Evolutionary conservation across 1,140 invertebrate genomes (phyloP), one percentile per base, ranked within the genome.

Genomic region (Danaus melanippus): DNA sequence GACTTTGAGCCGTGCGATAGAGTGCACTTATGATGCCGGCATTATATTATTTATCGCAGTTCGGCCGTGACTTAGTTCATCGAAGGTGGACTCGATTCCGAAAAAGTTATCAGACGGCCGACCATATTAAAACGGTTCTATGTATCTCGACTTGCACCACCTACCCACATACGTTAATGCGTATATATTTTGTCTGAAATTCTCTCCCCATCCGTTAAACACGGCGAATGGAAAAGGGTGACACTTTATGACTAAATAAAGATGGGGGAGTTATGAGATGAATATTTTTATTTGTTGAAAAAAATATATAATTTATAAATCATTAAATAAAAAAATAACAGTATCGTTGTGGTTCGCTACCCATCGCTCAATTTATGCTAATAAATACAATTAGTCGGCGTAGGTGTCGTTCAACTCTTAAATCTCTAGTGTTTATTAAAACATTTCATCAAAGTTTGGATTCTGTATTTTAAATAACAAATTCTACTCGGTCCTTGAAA

Each of bases 341-440:
- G 52, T 71, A 68, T 73, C 56, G 73, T 74, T 66, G 69, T 57
- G 78, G 72, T 71, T 71, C 71, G 75, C 68, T 78, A 62, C 55
- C 15, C 71, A 63, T 60, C 66, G 61, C 69, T 69, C 68, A 70
- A 76, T 69, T 80, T 79, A 81, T 84, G 80, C 70, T 79, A 84
- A 81, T 84, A 76, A 73, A 81, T 78, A 74, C 72, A 84, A 81
- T 84, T 81, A 83, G 62, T 67, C 70, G 60, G 67, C 54, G 55
- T 62, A 50, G 58, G 62, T 66, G 77, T 74, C 75, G 59, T 83
- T 83, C 74, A 83, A 83, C 77, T 74, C 21, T 66, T 46, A 64
- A 60, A 65, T 52, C 47, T 53, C 60, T 56, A 43, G 40, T 21
- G 43, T 57, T 60, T 52, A 50, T 46, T 44, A 52, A 40, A 8